Evolutionary conservation across 1,140 invertebrate species (phyloP).

Genomic region (Ericerus pela): DNA sequence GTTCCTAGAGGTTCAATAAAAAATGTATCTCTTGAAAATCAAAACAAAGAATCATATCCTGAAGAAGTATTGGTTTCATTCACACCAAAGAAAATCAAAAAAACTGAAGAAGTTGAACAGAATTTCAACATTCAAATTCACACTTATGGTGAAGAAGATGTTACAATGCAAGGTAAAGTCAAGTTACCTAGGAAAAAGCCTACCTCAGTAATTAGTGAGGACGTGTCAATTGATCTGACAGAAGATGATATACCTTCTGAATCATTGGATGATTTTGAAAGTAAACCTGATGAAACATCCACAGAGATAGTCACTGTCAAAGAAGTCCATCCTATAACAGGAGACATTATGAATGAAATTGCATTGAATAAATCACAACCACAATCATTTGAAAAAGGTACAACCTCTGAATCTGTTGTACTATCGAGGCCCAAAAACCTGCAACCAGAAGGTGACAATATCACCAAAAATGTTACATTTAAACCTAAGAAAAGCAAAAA

Average conservation of each 20-base stretch:
- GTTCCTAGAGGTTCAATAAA: no score
- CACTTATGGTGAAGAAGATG: constrained; percentile 70
- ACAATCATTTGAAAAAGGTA: no score
- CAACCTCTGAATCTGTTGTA: no score
- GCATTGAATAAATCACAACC: neutral
- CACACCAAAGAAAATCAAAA: constrained; percentile 35
- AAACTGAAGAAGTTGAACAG: constrained; percentile 68
- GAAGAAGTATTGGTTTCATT: constrained; percentile 19
- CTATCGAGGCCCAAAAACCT: no score
- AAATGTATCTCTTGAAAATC: no score
- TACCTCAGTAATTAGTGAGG: constrained; percentile 26
- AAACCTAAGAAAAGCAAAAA: constrained; percentile 37
- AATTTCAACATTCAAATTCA: constrained; percentile 70
- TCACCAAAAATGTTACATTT: constrained; percentile 17
- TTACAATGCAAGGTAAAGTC: constrained; percentile 65
- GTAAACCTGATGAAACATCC: no score
- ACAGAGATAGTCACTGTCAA: no score
- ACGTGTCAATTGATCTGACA: constrained; percentile 47
- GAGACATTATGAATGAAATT: constrained; percentile 17
- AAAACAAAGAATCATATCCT: no score
- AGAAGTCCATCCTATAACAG: no score
- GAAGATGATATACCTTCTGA: no score
- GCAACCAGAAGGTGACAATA: neutral
- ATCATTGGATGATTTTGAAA: no score
- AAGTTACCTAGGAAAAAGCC: constrained; percentile 49